Conservation (phyloP, 2,888 invertebrate genomes). For the Lycaena phlaeas region DNA sequence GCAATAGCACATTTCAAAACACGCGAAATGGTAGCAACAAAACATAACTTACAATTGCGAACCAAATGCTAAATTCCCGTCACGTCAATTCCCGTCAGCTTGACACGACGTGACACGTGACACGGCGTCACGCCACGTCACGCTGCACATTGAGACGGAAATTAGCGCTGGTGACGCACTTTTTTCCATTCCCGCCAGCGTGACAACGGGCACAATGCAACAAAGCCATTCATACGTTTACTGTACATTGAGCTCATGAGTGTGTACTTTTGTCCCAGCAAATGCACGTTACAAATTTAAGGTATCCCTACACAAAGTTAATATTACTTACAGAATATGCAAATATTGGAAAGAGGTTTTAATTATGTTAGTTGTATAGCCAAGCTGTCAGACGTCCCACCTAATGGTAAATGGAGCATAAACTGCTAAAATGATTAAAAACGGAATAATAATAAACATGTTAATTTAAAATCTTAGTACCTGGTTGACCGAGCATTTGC, state of each 20-base stretch:
- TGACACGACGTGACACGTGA: neutral
- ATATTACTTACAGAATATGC: too few species aligned
- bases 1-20: too few species aligned
- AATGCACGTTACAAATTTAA: too few species aligned
- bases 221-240: constrained; percentile 15
- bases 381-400: too few species aligned
- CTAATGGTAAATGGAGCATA: too few species aligned
- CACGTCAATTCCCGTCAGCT: constrained; percentile 6
- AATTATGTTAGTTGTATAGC: too few species aligned
- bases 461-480: too few species aligned
- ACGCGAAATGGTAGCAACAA: neutral
- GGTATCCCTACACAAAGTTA: too few species aligned
- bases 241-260: neutral
- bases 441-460: too few species aligned
- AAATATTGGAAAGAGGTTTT: too few species aligned
- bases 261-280: neutral
- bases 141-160: constrained; percentile 34
- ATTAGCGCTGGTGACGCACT: constrained; percentile 37
- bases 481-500: too few species aligned
- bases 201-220: constrained; percentile 23
- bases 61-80: neutral
- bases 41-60: neutral
- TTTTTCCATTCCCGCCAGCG: constrained; percentile 55
- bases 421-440: too few species aligned
- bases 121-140: neutral